Evolutionary conservation across 2,888 invertebrate species (phyloP).

Genomic region (Drosophila acutilabella): DNA sequence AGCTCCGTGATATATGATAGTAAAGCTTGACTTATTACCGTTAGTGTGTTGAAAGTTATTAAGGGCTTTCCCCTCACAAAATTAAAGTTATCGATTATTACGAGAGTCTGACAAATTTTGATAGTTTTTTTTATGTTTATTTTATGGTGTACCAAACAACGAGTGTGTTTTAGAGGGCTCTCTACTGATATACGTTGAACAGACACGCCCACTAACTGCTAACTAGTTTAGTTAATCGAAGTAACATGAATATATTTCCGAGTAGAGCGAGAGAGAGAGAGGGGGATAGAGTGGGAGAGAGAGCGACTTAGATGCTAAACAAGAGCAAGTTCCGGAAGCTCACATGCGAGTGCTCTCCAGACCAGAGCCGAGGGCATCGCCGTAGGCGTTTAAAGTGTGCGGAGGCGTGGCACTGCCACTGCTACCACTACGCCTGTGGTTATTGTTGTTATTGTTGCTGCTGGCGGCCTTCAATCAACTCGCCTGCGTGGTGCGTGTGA

Average conservation of each 20-base stretch:
- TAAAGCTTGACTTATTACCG: constrained; percentile 49
- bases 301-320: constrained; percentile 31
- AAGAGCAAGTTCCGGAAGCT: constrained; percentile 35
- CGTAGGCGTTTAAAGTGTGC: constrained; percentile 22
- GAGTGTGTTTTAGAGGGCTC: constrained; percentile 48
- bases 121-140: not conserved
- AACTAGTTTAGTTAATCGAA: constrained; percentile 26
- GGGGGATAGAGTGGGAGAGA: constrained; percentile 37
- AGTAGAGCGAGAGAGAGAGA: constrained; percentile 41
- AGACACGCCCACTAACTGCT: constrained; percentile 32
- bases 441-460: constrained; percentile 22
- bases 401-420: constrained; percentile 43
- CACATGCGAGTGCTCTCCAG: constrained; percentile 82
- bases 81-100: constrained; percentile 24
- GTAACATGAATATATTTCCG: constrained; percentile 45
- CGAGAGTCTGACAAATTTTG: constrained; percentile 12
- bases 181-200: constrained; percentile 47
- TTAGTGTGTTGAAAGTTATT: constrained; percentile 23
- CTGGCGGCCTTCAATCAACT: constrained; percentile 65
- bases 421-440: constrained; percentile 22
- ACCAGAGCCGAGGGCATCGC: constrained; percentile 52
- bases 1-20: constrained; percentile 51
- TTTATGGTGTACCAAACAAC: constrained; percentile 59
- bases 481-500: constrained; percentile 69
- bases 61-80: constrained; percentile 4